Conservation (phyloP, 2,888 invertebrate species). For the Drosophila picticornis region DNA sequence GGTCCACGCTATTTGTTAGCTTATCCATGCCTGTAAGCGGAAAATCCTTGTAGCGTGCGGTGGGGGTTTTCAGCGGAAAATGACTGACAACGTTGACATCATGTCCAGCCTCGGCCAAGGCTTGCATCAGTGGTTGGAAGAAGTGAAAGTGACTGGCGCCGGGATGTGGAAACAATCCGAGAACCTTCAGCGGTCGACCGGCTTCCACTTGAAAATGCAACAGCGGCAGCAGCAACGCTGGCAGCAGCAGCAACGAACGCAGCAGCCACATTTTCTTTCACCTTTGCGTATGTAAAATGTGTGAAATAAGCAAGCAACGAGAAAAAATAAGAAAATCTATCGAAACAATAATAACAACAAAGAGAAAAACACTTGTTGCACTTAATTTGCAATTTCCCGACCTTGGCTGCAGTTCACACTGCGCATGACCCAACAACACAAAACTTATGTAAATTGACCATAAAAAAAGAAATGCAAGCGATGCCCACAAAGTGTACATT, state of each 20-base stretch:
- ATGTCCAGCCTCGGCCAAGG: conserved; percentile 85
- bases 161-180: conserved; percentile 86
- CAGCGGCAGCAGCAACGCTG: conserved; percentile 12
- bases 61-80: conserved; percentile 85
- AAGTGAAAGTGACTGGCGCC: conserved; percentile 86
- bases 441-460: conserved; percentile 65
- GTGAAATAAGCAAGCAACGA: conserved; percentile 33
- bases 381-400: conserved; percentile 38
- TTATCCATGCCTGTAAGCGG: conserved; percentile 73
- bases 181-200: conserved; percentile 76
- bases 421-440: conserved; percentile 63
- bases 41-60: conserved; percentile 82
- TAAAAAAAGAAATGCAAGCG: background rate
- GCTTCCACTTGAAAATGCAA: conserved; percentile 45
- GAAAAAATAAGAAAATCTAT: background rate
- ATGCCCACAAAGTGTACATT: conserved; percentile 14
- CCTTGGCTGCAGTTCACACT: conserved; percentile 53
- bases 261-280: conserved; percentile 32
- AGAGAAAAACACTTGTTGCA: conserved; percentile 66
- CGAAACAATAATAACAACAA: conserved; percentile 6
- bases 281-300: conserved; percentile 18
- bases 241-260: conserved; percentile 28
- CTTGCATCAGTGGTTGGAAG: conserved; percentile 86
- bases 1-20: conserved; percentile 80
- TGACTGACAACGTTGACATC: conserved; percentile 86